phyloP scores from a whole-genome alignment of 2,888 invertebrate species.

The Pandemis heparana region DNA sequence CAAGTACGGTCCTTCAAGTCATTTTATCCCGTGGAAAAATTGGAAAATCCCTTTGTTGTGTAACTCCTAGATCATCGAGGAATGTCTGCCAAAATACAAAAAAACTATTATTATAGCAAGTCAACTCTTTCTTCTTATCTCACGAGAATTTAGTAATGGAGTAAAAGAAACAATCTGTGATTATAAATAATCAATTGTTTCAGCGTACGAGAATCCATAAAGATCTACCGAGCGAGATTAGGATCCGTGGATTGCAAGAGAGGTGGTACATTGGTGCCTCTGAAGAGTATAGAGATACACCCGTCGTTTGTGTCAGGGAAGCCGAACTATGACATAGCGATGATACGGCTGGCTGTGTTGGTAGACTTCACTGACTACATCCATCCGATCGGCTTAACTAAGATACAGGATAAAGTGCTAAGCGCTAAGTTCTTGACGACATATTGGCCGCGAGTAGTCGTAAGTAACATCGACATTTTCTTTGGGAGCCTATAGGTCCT shows the following conservation, averaged over 20 bases:
- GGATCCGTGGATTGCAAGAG: constrained; percentile 74
- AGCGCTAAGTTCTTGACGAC: constrained; percentile 68
- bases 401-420: constrained; percentile 54
- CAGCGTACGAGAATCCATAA: constrained; percentile 72
- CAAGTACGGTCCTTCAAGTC: too few species aligned
- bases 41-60: too few species aligned
- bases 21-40: too few species aligned
- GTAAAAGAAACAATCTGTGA: too few species aligned
- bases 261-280: constrained; percentile 62
- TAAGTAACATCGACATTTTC: constrained; percentile 57
- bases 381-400: constrained; percentile 63
- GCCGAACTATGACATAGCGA: constrained; percentile 66
- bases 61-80: too few species aligned
- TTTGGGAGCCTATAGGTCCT: too few species aligned
- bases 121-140: too few species aligned
- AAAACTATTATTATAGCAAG: too few species aligned
- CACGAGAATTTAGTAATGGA: too few species aligned
- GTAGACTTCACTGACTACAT: constrained; percentile 54
- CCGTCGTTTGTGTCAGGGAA: constrained; percentile 58
- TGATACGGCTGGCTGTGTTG: constrained; percentile 59
- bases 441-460: constrained; percentile 76
- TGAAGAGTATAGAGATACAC: constrained; percentile 64
- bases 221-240: constrained; percentile 65
- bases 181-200: constrained; percentile 43
- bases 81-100: too few species aligned